These are phyloP conservation scores for Pteronotus mesoamericanus DNA, from an alignment of 2,797 vertebrate genomes.

Conservation along the genomic window DNA sequence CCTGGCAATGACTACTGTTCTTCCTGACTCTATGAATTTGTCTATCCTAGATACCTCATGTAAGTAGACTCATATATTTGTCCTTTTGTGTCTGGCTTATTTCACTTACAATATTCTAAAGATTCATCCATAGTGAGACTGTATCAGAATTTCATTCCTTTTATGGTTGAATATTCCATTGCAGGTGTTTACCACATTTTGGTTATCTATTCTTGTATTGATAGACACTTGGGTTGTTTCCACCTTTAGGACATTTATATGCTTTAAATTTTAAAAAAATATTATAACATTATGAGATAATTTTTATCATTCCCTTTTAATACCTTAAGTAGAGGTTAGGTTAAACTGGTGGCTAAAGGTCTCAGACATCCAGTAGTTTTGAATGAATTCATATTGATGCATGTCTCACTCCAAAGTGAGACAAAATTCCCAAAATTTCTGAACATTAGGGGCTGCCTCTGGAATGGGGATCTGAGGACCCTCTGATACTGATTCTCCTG, in stretches of 20 bases:
- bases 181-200: background rate
- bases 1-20: background rate
- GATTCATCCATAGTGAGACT: background rate
- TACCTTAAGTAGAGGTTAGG: background rate
- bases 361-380: background rate
- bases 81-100: background rate
- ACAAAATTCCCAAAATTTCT: background rate
- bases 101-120: background rate
- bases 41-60: background rate
- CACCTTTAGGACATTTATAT: background rate
- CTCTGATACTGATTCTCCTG: background rate
- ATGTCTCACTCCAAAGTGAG: background rate
- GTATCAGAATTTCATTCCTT: background rate
- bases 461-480: background rate
- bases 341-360: background rate
- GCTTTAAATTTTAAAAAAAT: background rate
- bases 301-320: background rate
- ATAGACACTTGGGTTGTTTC: background rate
- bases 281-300: background rate
- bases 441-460: background rate
- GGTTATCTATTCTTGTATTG: background rate
- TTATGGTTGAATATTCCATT: background rate
- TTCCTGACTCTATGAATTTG: background rate
- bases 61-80: background rate
- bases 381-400: background rate